These are phyloP conservation scores for Panagrolaimus sp. DNA, from an alignment of 1,140 invertebrate species.

Conservation along the genomic window DNA sequence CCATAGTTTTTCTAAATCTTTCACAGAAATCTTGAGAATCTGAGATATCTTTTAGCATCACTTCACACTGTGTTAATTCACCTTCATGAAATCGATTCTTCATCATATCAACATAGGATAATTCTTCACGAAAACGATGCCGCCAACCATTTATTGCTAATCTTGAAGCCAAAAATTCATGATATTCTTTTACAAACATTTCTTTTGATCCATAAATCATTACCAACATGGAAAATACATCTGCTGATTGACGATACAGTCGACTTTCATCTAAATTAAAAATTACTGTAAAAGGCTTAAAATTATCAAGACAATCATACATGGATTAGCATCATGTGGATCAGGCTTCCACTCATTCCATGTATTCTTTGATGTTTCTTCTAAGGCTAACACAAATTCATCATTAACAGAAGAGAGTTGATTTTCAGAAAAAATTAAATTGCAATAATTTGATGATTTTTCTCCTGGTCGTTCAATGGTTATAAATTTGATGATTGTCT, in stretches of 20 bases:
- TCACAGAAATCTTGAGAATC: conserved; percentile 75
- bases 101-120: conserved; percentile 85
- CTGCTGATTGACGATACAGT: conserved; percentile 68
- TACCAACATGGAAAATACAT: conserved; percentile 95
- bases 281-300: neutral
- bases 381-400: conserved; percentile 48
- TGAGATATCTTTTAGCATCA: conserved; percentile 92
- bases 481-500: conserved; percentile 56
- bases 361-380: conserved; percentile 40
- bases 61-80: conserved; percentile 91
- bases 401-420: conserved; percentile 48
- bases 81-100: conserved; percentile 91
- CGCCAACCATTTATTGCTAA: conserved; percentile 76
- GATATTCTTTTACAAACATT: conserved; percentile 95
- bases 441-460: conserved; percentile 26
- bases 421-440: conserved; percentile 33
- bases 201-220: conserved; percentile 98
- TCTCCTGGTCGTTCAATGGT: conserved; percentile 50
- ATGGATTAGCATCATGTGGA: conserved; percentile 49
- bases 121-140: conserved; percentile 73
- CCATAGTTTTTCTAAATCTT: conserved; percentile 34
- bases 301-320: conserved; percentile 22
- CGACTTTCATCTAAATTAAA: conserved; percentile 60
- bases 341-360: conserved; percentile 52
- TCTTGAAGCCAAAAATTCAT: conserved; percentile 84